These are phyloP conservation scores for Metallyticus violacea DNA, from an alignment of 2,888 invertebrate species.

Conservation along the genomic window DNA sequence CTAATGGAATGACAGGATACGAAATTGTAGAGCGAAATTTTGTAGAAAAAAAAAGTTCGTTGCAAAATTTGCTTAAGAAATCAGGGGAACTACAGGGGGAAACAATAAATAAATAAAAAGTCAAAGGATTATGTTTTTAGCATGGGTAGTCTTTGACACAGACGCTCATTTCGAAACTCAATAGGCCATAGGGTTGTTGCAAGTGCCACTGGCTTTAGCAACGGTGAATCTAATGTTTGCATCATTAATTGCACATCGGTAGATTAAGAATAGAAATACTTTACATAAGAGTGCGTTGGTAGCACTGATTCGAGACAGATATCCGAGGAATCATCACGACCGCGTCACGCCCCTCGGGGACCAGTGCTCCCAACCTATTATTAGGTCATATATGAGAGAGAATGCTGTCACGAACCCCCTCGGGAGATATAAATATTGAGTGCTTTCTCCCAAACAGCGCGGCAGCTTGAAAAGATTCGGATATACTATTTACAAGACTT, in stretches of 20 bases:
- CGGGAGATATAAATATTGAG: background rate
- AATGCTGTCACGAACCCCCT: background rate
- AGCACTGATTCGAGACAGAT: background rate
- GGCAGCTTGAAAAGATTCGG: background rate
- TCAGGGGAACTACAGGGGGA: no score
- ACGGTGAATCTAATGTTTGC: background rate
- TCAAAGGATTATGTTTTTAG: no score
- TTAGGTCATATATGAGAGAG: background rate
- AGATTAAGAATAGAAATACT: background rate
- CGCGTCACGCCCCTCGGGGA: background rate
- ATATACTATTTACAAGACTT: background rate
- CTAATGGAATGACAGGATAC: no score
- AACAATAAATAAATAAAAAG: no score
- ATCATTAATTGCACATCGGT: background rate
- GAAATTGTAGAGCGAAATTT: no score
- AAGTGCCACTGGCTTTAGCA: background rate
- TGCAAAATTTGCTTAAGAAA: no score
- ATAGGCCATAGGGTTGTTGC: no score
- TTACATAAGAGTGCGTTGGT: background rate
- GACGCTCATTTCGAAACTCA: no score
- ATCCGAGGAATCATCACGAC: background rate
- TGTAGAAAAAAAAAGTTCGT: no score
- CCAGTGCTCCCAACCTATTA: background rate
- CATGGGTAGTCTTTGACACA: no score
- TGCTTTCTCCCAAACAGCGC: background rate